These are phyloP conservation scores for Dascyllus trimaculatus DNA, from an alignment of 2,113 vertebrate genomes.

Conservation along the genomic window DNA sequence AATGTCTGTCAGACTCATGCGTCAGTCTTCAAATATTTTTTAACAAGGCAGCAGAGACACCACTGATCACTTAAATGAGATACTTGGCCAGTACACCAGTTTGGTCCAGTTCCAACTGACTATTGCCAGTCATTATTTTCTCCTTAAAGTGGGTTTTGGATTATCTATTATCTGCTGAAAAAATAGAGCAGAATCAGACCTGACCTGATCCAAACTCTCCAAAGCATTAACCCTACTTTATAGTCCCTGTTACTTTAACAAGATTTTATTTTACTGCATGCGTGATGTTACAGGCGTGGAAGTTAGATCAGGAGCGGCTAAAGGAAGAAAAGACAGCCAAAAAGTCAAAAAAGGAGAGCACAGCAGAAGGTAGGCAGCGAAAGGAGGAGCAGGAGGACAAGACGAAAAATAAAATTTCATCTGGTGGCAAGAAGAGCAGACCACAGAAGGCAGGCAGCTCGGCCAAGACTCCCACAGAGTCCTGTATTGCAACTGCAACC, in stretches of 20 bases:
- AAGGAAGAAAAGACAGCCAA: constrained; percentile 65
- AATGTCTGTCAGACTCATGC: background rate
- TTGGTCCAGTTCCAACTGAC: background rate
- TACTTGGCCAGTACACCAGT: background rate
- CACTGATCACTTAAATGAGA: background rate
- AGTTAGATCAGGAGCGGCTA: constrained; percentile 62
- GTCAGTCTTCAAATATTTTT: background rate
- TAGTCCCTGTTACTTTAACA: background rate
- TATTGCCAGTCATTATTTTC: constrained; percentile 2
- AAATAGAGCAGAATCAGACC: background rate
- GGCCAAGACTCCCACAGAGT: constrained; percentile 10
- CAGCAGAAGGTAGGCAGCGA: constrained; percentile 15
- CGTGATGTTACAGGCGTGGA: constrained; percentile 60
- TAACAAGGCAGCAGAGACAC: background rate
- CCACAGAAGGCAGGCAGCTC: background rate
- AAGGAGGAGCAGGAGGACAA: background rate
- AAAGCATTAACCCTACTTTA: background rate
- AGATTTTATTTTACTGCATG: background rate
- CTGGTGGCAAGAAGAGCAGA: constrained; percentile 35
- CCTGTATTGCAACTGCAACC: background rate
- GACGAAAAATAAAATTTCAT: constrained; percentile 33
- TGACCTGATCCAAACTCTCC: background rate
- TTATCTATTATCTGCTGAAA: background rate
- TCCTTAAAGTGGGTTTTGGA: background rate
- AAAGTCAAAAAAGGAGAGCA: constrained; percentile 58